Conservation (phyloP, 2,113 vertebrate genomes). For the Coptodon bakossiorum region DNA sequence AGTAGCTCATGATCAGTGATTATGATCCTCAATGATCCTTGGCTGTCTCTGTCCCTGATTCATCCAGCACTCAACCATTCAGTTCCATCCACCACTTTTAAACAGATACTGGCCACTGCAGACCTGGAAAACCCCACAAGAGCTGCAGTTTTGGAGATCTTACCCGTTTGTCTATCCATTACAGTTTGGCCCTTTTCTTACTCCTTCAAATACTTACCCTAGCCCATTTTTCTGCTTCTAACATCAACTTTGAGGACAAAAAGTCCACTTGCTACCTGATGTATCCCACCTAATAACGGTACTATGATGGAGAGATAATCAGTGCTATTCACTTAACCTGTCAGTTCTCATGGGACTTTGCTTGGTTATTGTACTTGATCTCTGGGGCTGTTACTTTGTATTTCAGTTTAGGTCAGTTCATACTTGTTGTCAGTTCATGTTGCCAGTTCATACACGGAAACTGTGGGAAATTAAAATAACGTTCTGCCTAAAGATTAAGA, state of each 20-base stretch:
- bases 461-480: neutral
- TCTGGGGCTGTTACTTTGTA: neutral
- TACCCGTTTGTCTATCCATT: neutral
- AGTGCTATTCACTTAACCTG: fast-evolving
- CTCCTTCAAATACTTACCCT: neutral
- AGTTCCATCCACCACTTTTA: neutral
- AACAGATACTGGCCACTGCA: neutral
- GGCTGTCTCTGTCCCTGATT: neutral
- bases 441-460: neutral
- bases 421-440: neutral
- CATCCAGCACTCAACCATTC: neutral
- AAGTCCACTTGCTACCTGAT: neutral
- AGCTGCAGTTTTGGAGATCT: neutral
- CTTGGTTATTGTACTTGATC: neutral
- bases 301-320: neutral
- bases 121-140: neutral
- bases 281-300: neutral
- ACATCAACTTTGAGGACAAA: neutral
- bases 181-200: neutral
- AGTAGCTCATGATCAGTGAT: neutral
- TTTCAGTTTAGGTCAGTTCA: neutral
- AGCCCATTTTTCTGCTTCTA: neutral
- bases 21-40: neutral
- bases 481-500: neutral
- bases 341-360: neutral